Evolutionary conservation across 2,888 invertebrate genomes (phyloP).

Genomic region (Encarsia formosa): DNA sequence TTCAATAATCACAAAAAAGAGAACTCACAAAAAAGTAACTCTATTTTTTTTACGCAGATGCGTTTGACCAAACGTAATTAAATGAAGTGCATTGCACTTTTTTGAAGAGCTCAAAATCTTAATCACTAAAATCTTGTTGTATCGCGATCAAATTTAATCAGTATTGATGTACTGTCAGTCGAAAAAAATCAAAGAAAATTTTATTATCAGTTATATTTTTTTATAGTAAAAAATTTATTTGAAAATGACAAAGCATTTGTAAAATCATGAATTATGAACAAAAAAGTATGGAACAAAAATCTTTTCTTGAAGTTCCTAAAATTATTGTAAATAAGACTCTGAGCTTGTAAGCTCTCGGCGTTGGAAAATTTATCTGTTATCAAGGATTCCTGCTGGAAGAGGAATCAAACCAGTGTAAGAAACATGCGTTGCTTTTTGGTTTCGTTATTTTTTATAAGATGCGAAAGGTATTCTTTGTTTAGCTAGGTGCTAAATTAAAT

Average conservation of each 20-base stretch:
- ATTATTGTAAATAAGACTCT: conserved; percentile 24
- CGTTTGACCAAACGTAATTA: conserved; percentile 16
- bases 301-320: conserved; percentile 22
- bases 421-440: conserved; percentile 8
- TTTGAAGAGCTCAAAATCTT: conserved; percentile 19
- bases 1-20: background rate
- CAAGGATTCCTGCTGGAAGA: conserved; percentile 19
- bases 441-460: conserved; percentile 17
- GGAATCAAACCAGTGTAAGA: conserved; percentile 12
- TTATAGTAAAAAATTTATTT: conserved; percentile 7
- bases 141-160: conserved; percentile 15
- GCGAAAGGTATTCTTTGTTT: conserved; percentile 17
- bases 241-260: conserved; percentile 13
- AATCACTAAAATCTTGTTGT: conserved; percentile 6
- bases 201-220: conserved; percentile 6
- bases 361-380: conserved; percentile 18
- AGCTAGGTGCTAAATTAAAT: conserved; percentile 13
- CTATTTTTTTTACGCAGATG: conserved; percentile 25
- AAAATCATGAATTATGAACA: conserved; percentile 13
- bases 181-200: conserved; percentile 9
- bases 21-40: conserved; percentile 9
- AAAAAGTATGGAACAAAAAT: conserved; percentile 14
- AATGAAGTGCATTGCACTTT: conserved; percentile 10
- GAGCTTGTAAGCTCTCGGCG: conserved; percentile 17
- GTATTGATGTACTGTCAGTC: conserved; percentile 23